These are phyloP conservation scores for Perdita meconis DNA, from an alignment of 2,888 invertebrate species.

Conservation along the genomic window DNA sequence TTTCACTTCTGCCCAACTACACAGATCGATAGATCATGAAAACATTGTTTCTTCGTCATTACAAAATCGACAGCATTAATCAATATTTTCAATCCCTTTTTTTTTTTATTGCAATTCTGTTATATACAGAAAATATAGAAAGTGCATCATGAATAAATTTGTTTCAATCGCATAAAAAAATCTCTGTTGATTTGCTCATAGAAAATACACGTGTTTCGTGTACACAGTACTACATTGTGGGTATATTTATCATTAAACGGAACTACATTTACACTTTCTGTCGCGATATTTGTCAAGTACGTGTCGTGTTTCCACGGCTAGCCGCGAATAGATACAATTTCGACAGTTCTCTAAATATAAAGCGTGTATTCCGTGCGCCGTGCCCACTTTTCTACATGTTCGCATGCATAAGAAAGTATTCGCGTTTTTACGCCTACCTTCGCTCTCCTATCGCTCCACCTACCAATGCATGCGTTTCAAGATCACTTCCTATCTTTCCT, in stretches of 20 bases:
- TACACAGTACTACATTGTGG: too few relatives aligned
- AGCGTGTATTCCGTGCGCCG: slow-evolving; percentile 28
- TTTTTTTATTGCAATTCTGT: too few relatives aligned
- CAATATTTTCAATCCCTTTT: too few relatives aligned
- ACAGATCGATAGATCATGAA: background rate
- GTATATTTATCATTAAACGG: too few relatives aligned
- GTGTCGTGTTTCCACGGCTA: slow-evolving; percentile 9
- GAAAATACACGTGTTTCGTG: too few relatives aligned
- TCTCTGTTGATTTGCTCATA: too few relatives aligned
- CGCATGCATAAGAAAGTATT: background rate
- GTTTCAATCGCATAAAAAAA: too few relatives aligned
- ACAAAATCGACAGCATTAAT: too few relatives aligned
- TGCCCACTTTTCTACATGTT: background rate
- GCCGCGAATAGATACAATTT: slow-evolving; percentile 52
- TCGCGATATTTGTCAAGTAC: background rate
- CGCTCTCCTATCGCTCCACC: background rate
- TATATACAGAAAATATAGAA: too few relatives aligned
- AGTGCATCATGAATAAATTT: too few relatives aligned
- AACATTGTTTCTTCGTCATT: background rate
- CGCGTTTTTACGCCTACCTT: background rate
- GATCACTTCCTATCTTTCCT: background rate
- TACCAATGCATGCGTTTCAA: background rate
- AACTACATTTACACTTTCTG: background rate
- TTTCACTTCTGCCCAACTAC: background rate
- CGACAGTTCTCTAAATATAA: slow-evolving; percentile 56